Evolutionary conservation across 2,888 invertebrate genomes (phyloP), one percentile per base, ranked within the genome.

Genomic region (Poecilobothrus nobilitatus): DNA sequence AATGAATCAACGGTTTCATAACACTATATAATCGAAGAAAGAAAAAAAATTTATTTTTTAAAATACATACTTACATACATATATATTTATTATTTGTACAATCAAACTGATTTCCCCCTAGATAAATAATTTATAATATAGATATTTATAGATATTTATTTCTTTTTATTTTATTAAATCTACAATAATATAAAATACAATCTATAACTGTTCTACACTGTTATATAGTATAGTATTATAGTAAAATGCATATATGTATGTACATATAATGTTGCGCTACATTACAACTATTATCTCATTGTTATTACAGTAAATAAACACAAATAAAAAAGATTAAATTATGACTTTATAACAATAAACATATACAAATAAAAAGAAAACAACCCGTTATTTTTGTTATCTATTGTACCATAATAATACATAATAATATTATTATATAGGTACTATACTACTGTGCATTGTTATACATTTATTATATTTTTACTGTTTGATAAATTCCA

Each of bases 221-320:
- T 8, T 41, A 41, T 27, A 37, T 8, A 37, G 37, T 37, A 37
- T 37, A 10, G 8, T 34, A 34, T 34, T 7, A 34, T 8, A 34
- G 34, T 34, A 10, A 44, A 44, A 44, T 12, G 44, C 12, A 44
- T 34, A 44, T 12, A 44, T 8, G 37, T 9, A 41, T 15, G 7
- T 41, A 15, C 7, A 41, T 41, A 41, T 41, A 18, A 53, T 53
- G 18, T n/a, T 18, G 18, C n/a, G 18, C 3, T 53, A 53, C 53
- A 53, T 18, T 53, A 53, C 53, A 9, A 18, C 15, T 53, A 53
- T 53, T 53, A 53, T 53, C 53, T 18, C 18, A 53, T 53, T 53
- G 53, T 53, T 53, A 53, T 53, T 53, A 53, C 53, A 18, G 53
- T 53, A 53, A 53, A n/a, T 53, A 53, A 53, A 53, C 53, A 53